Conservation (phyloP, 2,888 invertebrate species). For the Amphipyra berbera region DNA sequence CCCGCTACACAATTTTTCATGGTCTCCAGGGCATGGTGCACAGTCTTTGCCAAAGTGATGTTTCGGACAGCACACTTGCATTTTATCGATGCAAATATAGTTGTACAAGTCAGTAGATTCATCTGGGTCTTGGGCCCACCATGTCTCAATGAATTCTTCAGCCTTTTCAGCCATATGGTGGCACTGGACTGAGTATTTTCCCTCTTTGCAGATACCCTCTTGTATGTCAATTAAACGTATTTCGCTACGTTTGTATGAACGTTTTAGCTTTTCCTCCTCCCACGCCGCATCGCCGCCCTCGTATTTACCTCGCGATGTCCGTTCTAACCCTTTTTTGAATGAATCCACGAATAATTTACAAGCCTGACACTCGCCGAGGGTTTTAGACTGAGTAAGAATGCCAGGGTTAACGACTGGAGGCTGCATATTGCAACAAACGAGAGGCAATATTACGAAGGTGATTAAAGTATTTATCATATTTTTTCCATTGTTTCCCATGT, state of each 20-base stretch:
- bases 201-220: constrained; percentile 95
- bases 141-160: constrained; percentile 95
- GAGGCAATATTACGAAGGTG: constrained; percentile 59
- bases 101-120: constrained; percentile 79
- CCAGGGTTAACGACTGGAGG: constrained; percentile 72
- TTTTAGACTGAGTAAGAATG: constrained; percentile 78
- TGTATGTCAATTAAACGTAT: constrained; percentile 97
- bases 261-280: constrained; percentile 96
- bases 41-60: constrained; percentile 96
- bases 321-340: constrained; percentile 94
- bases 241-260: constrained; percentile 96
- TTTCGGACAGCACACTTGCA: constrained; percentile 95
- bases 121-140: constrained; percentile 93
- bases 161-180: constrained; percentile 95
- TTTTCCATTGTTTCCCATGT: constrained; percentile 63
- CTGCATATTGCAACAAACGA: constrained; percentile 65
- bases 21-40: constrained; percentile 93
- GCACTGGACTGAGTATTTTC: constrained; percentile 94
- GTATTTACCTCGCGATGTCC: constrained; percentile 96
- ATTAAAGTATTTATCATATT: constrained; percentile 46
- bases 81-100: constrained; percentile 94
- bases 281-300: constrained; percentile 98
- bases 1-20: constrained; percentile 93
- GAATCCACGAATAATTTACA: constrained; percentile 94
- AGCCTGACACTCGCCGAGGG: constrained; percentile 94